Base-by-base conservation (phyloP, 2,888 invertebrate species). In the Schizotus pectinicornis region DNA sequence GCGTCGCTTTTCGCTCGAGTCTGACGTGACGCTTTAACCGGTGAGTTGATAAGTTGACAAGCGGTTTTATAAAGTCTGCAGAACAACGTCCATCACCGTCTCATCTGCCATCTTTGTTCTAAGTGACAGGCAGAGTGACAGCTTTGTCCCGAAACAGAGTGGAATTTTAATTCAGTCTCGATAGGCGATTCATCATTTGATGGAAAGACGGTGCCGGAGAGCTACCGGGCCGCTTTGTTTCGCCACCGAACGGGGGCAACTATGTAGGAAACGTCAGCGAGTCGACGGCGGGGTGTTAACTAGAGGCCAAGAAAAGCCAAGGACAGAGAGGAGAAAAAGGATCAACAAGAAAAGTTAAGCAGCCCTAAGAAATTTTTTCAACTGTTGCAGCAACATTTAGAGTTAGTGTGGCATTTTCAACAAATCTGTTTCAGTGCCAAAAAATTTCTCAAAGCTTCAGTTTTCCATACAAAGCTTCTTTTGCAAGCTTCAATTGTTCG, bases 111-210 rank as follows among this genome's bases (percentile, higher is more conserved):
- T 77, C 74, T 74, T 75, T 74, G 74, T 73, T 72, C 68, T 79
- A 78, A 79, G 77, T 78, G 79, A 78, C 78, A 75, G 68, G 51
- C 59, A 64, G 76, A 76, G 72, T 77, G 78, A 78, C 78, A 74
- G 76, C 75, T 77, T 76, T 77, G 78, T 77, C 76, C 73, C 66
- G 74, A 70, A 74, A 73, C 73, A 69, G 68, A 70, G 70, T 70
- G 75, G 77, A 77, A 78, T 78, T 79, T 79, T 78, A 79, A 78
- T 79, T 77, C 74, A 71, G 69, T 67, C 67, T 61, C 67, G 55
- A 59, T 59, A 51, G 51, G 41, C 59, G 59, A 59, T 59, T 56
- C 56, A 59, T 59, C 59, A 59, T 59, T 51, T 59, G 55, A 50
- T 59, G 56, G 55, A 49, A 49, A 22, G 22, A 22, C 22, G 22